A percentile compares a stretch with the other conserved stretches of the same genome.
These are phyloP conservation scores for Caenorhabditis uteleia DNA, from an alignment of 2,888 invertebrate species.

Conservation along the genomic window DNA sequence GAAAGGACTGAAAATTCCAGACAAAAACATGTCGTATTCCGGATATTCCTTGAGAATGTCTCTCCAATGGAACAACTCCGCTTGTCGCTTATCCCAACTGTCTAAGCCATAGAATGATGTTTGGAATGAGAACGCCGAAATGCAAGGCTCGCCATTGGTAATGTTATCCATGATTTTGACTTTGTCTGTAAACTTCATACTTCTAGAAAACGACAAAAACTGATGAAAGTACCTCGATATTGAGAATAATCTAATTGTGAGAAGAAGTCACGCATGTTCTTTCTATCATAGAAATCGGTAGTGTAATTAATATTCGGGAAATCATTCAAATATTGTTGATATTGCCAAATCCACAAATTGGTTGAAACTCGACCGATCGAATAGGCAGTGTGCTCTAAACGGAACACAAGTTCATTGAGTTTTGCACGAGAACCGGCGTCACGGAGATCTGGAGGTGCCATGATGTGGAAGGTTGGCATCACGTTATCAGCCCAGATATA, in stretches of 20 bases:
- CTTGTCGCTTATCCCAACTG: conserved; percentile 69
- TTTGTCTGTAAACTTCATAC: conserved; percentile 57
- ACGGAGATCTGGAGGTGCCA: conserved; percentile 67
- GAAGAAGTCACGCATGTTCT: conserved; percentile 65
- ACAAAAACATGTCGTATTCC: conserved; percentile 66
- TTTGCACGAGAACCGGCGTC: conserved; percentile 52
- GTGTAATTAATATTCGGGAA: conserved; percentile 64
- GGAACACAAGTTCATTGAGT: conserved; percentile 66
- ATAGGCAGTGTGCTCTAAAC: conserved; percentile 64
- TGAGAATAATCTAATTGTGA: conserved; percentile 65
- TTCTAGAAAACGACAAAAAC: too few species aligned
- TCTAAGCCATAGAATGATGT: conserved; percentile 68
- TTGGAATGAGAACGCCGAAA: conserved; percentile 67
- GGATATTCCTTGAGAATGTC: conserved; percentile 64
- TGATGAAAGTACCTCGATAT: conserved; percentile 51
- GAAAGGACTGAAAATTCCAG: conserved; percentile 68
- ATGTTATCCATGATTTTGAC: conserved; percentile 61
- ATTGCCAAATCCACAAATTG: conserved; percentile 67
- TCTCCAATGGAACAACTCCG: conserved; percentile 68
- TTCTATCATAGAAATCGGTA: conserved; percentile 66
- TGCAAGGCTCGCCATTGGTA: conserved; percentile 64
- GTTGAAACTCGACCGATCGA: conserved; percentile 66
- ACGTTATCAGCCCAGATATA: conserved; percentile 70
- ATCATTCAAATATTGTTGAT: conserved; percentile 67
- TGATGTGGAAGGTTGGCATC: conserved; percentile 68